Base-by-base conservation (phyloP, 1,140 invertebrate genomes). In the Drosophila serrata region DNA sequence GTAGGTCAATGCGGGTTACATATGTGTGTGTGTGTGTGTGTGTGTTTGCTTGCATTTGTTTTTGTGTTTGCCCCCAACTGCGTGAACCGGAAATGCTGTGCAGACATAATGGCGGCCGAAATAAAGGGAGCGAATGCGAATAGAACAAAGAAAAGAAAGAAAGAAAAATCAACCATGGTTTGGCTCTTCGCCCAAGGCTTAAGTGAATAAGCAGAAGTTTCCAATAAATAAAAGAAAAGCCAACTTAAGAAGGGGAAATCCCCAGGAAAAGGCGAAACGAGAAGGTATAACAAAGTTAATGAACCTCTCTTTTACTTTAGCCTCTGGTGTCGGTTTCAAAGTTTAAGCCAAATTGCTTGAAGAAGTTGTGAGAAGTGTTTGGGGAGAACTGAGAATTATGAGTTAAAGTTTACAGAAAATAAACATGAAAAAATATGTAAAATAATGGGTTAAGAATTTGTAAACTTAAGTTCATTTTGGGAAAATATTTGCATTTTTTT, bases 41-140 rank as follows among this genome's bases (percentile, higher is more conserved):
- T 48, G 29, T n/a, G 35, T 31, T n/a, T 35, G 60, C 11, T 27
- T 68, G 35, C 6, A 27, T 43, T 67, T 63, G 60, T 68, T 68
- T 40, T 69, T 72, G 51, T 72, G 27, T 19, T 40, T 72, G 35
- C 64, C 65, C 49, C 65, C 43, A 29, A 72, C 68, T 72, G 68
- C 68, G 68, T 72, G 53, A 59, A 79, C 68, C 75, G 77, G 68
- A 79, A 79, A 79, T 43, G 59, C 51, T 58, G 60, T 56, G 67
- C 68, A 79, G 76, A 79, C 75, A 72, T 73, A 48, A 79, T 79
- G 75, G 75, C 77, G 76, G 35, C 68, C 74, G 42, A 76, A 76
- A 33, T 40, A 59, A 72, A 37, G 65, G 35, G n/a, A 49, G 37
- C 31, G 33, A 61, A 53, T 51, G 31, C 51, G 51, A 55, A 55